These are phyloP conservation scores for Gastrophysa polygoni DNA, from an alignment of 2,888 invertebrate species.

Conservation along the genomic window DNA sequence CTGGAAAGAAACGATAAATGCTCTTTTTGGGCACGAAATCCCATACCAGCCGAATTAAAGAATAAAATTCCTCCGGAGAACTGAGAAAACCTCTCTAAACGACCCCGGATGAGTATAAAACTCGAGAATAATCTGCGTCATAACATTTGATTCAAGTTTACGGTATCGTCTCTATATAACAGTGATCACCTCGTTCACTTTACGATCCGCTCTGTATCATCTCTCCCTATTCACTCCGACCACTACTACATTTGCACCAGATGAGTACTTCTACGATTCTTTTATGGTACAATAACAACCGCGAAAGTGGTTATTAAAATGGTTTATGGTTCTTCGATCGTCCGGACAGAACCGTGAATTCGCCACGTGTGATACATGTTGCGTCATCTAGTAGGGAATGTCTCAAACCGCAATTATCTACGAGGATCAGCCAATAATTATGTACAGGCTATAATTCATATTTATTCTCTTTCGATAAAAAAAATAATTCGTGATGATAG, in stretches of 20 bases:
- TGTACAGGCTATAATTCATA: too few species aligned
- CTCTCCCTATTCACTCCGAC: constrained; percentile 31
- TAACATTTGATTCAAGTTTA: constrained; percentile 50
- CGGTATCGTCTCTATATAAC: constrained; percentile 33
- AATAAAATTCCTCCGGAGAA: background rate
- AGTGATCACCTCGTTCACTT: constrained; percentile 49
- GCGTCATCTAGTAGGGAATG: constrained; percentile 33
- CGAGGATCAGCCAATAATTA: background rate
- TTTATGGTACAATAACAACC: constrained; percentile 58
- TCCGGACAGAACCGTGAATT: constrained; percentile 6
- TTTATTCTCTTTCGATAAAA: too few species aligned
- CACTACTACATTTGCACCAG: constrained; percentile 50
- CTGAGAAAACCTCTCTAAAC: constrained; percentile 9
- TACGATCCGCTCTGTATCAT: constrained; percentile 45
- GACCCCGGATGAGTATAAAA: constrained; percentile 29
- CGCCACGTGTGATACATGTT: background rate
- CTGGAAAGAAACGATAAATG: too few species aligned
- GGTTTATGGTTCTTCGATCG: constrained; percentile 48
- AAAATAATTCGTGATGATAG: too few species aligned
- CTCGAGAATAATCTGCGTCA: constrained; percentile 46
- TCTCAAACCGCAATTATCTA: constrained; percentile 7
- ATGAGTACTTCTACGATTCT: constrained; percentile 55
- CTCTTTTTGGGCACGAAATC: too few species aligned
- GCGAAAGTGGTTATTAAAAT: constrained; percentile 57
- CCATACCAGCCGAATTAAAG: too few species aligned